These are phyloP conservation scores for Podiceps cristatus DNA, from an alignment of 2,113 vertebrate species.

Conservation along the genomic window DNA sequence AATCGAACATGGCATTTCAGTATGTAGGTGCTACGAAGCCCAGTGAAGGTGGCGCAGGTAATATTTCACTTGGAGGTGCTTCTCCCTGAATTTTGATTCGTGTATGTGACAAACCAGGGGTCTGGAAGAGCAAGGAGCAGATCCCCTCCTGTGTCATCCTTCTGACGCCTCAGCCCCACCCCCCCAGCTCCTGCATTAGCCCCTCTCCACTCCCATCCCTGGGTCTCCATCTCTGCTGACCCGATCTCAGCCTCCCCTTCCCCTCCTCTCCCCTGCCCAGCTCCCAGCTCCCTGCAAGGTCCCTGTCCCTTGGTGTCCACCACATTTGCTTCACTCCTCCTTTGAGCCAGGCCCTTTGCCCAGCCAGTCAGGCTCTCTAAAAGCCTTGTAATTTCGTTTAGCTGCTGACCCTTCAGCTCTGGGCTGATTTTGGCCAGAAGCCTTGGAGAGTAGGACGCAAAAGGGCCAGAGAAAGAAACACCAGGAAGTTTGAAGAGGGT, in stretches of 20 bases:
- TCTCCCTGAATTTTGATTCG: background rate
- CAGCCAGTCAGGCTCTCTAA: background rate
- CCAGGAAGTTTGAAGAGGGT: background rate
- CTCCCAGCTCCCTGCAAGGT: accelerated
- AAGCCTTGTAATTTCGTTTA: background rate
- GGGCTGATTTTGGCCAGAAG: background rate
- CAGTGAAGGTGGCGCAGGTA: background rate
- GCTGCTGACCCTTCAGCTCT: background rate
- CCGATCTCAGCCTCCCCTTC: background rate
- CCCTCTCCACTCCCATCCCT: background rate
- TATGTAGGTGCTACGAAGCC: background rate
- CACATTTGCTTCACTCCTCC: background rate
- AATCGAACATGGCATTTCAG: background rate
- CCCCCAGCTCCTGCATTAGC: background rate
- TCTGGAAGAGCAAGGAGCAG: background rate
- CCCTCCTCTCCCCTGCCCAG: background rate
- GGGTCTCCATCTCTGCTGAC: background rate
- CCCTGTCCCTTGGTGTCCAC: background rate
- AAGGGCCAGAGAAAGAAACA: conserved; percentile 1
- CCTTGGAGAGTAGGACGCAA: background rate
- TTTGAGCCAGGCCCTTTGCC: background rate
- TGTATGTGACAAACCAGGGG: background rate
- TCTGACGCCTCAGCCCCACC: background rate
- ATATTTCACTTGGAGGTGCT: background rate
- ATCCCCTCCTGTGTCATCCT: background rate